phyloP scores from a whole-genome alignment of 2,888 invertebrate genomes.

The Synanthedon andrenaeformis region DNA sequence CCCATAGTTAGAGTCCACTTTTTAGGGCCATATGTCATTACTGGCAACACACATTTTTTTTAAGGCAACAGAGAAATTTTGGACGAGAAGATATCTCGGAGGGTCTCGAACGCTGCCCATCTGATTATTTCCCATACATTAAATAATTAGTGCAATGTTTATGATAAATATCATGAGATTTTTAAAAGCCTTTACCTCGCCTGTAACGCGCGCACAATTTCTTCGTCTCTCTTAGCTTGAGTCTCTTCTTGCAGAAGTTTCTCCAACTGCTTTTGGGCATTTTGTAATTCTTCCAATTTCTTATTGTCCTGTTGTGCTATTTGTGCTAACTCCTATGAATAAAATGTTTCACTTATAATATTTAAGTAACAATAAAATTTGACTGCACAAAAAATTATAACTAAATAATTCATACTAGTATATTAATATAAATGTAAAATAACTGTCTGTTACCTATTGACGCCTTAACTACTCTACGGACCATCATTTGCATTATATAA shows the following conservation, averaged over 20 bases:
- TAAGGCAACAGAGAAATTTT: too few relatives aligned
- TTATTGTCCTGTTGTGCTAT: conserved; percentile 79
- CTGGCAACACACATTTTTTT: too few relatives aligned
- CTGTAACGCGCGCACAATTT: conserved; percentile 79
- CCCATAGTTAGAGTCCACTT: too few relatives aligned
- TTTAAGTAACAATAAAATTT: not conserved
- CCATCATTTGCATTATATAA: too few relatives aligned
- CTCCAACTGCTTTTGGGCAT: conserved; percentile 77
- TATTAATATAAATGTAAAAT: too few relatives aligned
- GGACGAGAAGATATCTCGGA: too few relatives aligned
- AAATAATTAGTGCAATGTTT: not conserved
- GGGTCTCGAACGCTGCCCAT: not conserved
- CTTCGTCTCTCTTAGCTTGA: conserved; percentile 86
- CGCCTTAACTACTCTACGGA: too few relatives aligned
- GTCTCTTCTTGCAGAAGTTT: conserved; percentile 82
- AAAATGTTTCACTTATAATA: conserved; percentile 2
- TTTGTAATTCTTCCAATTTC: conserved; percentile 79
- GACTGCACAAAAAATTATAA: not conserved
- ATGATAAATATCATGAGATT: not conserved
- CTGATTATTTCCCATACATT: not conserved
- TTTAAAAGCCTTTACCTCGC: conserved; percentile 51
- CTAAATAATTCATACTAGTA: too few relatives aligned
- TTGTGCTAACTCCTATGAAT: conserved; percentile 71
- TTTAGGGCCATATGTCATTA: too few relatives aligned
- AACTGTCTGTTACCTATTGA: too few relatives aligned